These are phyloP conservation scores for Phalloptychus januarius DNA, from an alignment of 2,797 vertebrate species.

Conservation along the genomic window DNA sequence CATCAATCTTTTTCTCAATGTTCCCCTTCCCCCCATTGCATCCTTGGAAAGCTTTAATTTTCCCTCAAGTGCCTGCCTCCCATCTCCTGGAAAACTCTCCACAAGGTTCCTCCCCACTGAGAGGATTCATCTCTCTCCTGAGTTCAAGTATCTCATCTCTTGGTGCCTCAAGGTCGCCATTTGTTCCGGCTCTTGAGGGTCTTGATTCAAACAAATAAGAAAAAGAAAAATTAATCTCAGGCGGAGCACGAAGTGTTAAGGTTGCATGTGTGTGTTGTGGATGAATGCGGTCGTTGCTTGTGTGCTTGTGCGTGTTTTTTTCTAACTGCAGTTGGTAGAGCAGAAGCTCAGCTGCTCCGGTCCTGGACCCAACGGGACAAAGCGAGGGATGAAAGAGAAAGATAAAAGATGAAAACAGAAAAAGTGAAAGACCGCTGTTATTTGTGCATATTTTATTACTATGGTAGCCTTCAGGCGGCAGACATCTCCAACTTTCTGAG, in stretches of 20 bases:
- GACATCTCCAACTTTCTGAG: background rate
- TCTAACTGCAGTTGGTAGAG: slow-evolving; percentile 32
- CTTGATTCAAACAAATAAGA: slow-evolving; percentile 71
- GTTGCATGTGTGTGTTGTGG: slow-evolving; percentile 6
- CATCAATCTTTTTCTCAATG: slow-evolving; percentile 60
- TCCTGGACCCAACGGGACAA: slow-evolving; percentile 46
- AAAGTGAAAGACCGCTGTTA: slow-evolving; percentile 42
- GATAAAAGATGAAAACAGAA: slow-evolving; percentile 56
- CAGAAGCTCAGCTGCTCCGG: slow-evolving; percentile 64
- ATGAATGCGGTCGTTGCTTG: background rate
- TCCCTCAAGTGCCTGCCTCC: slow-evolving; percentile 71
- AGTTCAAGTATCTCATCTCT: slow-evolving; percentile 75
- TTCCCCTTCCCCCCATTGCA: slow-evolving; percentile 41
- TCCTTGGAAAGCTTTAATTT: slow-evolving; percentile 80
- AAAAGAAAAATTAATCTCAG: slow-evolving; percentile 66
- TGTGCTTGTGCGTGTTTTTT: slow-evolving; percentile 15
- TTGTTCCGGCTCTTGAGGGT: slow-evolving; percentile 62
- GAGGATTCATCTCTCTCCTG: slow-evolving; percentile 61
- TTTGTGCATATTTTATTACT: background rate
- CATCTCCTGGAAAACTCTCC: slow-evolving; percentile 68
- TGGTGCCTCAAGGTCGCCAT: slow-evolving; percentile 70
- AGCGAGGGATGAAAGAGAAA: slow-evolving; percentile 66
- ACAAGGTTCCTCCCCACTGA: slow-evolving; percentile 69
- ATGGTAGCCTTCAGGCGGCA: background rate
- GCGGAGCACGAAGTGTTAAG: slow-evolving; percentile 49